These are phyloP conservation scores for Buathra laborator DNA, from an alignment of 2,888 invertebrate species.

Conservation along the genomic window DNA sequence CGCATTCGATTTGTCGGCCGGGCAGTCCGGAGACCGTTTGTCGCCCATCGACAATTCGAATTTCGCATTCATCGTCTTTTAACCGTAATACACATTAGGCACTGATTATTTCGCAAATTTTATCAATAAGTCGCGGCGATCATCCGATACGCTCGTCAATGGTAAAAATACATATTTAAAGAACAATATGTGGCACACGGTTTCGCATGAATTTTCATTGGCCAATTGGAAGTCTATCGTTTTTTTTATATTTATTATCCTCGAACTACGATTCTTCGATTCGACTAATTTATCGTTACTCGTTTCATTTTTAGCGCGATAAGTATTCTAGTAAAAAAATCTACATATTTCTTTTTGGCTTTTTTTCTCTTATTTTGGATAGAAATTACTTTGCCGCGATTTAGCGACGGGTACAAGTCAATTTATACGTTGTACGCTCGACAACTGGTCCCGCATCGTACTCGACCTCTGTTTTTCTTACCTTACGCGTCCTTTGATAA, in stretches of 20 bases:
- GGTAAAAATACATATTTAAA: constrained; percentile 60
- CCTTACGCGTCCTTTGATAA: constrained; percentile 28
- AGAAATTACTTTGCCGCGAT: background rate
- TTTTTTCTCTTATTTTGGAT: background rate
- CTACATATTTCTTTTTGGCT: background rate
- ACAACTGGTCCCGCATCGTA: constrained; percentile 43
- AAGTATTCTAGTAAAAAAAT: constrained; percentile 6
- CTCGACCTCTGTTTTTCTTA: constrained; percentile 39
- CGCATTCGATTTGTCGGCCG: background rate
- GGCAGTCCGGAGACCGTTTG: background rate
- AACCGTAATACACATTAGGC: constrained; percentile 52
- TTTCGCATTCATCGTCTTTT: background rate
- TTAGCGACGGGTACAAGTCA: background rate
- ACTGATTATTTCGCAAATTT: constrained; percentile 53
- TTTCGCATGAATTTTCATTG: constrained; percentile 18
- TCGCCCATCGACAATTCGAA: constrained; percentile 10
- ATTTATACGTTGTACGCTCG: constrained; percentile 12
- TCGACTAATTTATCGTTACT: constrained; percentile 20
- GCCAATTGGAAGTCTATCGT: constrained; percentile 45
- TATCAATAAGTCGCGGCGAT: constrained; percentile 31
- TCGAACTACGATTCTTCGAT: constrained; percentile 43
- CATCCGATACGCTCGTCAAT: constrained; percentile 44
- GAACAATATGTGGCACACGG: constrained; percentile 22
- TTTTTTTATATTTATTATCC: constrained; percentile 57
- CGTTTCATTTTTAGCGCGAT: background rate